A percentile compares a stretch with the other conserved stretches of the same genome.
Evolutionary conservation across 2,888 invertebrate species (phyloP).

Genomic region (Heliconius ismenius): DNA sequence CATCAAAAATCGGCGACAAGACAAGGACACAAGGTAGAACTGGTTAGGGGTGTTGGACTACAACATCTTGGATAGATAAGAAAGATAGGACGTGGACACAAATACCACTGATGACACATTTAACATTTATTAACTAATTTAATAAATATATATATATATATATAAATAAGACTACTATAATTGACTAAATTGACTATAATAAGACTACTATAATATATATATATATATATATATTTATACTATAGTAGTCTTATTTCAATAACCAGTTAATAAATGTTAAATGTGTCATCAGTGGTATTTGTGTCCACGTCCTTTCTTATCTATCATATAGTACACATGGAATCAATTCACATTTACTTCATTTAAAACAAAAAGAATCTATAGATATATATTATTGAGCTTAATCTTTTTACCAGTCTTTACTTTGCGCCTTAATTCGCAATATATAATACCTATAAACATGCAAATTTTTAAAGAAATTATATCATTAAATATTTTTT

Average conservation of each 20-base stretch:
- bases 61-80: background rate
- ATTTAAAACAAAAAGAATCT: background rate
- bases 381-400: background rate
- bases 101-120: background rate
- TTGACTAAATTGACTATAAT: too few relatives aligned
- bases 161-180: background rate
- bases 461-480: background rate
- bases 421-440: background rate
- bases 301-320: background rate
- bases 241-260: background rate
- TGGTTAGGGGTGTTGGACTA: background rate
- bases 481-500: background rate
- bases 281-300: background rate
- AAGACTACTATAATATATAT: too few relatives aligned
- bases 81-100: background rate
- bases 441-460: background rate
- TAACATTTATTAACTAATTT: background rate
- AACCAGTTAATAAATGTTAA: background rate
- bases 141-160: too few relatives aligned
- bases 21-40: background rate
- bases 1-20: background rate
- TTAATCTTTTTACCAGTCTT: conserved; percentile 6
- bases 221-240: too few relatives aligned
- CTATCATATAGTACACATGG: background rate
- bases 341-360: conserved; percentile 7